Conservation (phyloP, 92 coral and sea anemone species). For the Bergia puertoricense region DNA sequence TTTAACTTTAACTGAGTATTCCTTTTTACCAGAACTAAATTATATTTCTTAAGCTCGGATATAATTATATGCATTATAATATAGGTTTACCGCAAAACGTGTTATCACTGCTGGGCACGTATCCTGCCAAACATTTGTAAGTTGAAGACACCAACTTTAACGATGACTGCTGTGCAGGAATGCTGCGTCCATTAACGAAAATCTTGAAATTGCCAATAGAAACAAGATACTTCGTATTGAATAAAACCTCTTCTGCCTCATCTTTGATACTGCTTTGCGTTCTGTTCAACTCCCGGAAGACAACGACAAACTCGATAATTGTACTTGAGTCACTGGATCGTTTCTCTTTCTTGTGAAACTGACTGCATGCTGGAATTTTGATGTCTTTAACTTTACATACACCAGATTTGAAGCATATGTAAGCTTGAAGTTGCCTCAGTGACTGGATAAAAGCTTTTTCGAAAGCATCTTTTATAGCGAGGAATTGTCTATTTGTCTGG, state of each 20-base stretch:
- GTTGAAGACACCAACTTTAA: not conserved
- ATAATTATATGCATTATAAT: not conserved
- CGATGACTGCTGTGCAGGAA: not conserved
- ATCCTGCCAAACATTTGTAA: not conserved
- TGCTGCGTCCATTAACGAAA: not conserved
- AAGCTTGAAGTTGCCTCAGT: constrained; percentile 23
- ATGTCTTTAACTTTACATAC: constrained; percentile 44
- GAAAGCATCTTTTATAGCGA: constrained; percentile 40
- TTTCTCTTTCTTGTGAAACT: not conserved
- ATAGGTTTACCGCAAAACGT: not conserved
- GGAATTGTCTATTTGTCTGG: constrained; percentile 19
- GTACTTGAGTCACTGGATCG: constrained; percentile 18
- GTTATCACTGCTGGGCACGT: not conserved
- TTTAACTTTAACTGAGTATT: too few relatives aligned
- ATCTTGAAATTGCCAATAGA: constrained; percentile 47
- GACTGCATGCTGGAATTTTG: constrained; percentile 44
- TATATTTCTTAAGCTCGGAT: too few relatives aligned
- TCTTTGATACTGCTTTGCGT: constrained; percentile 20
- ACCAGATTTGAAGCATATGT: constrained; percentile 33
- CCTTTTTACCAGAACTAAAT: too few relatives aligned
- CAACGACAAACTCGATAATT: constrained; percentile 34
- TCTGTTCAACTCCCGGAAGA: constrained; percentile 29
- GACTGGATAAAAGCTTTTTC: constrained; percentile 28
- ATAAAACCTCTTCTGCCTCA: constrained; percentile 55
- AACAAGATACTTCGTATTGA: constrained; percentile 55